Conservation (phyloP, 1,140 invertebrate species). For the Neotoxoptera formosana region DNA sequence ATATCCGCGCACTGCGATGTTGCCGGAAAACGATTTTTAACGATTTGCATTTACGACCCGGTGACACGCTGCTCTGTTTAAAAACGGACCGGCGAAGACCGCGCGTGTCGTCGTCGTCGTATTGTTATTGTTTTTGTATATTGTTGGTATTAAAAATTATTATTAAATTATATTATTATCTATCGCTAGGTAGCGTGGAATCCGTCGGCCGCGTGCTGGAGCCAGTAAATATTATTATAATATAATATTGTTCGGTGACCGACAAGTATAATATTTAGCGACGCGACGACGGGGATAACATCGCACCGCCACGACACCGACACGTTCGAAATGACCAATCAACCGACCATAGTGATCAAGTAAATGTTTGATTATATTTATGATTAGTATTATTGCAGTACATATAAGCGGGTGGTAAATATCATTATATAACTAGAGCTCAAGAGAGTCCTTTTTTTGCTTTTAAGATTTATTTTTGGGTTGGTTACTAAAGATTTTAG, state of each 20-base stretch:
- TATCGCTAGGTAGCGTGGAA: not conserved
- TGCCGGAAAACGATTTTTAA: not conserved
- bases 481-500: not conserved
- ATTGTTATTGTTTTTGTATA: not conserved
- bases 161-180: not conserved
- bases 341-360: constrained; percentile 47
- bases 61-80: not conserved
- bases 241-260: not conserved
- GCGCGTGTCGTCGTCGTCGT: not conserved
- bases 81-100: not conserved
- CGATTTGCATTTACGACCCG: not conserved
- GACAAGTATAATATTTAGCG: not conserved
- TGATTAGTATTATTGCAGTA: not conserved
- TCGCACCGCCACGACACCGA: too few relatives aligned
- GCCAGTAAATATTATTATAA: not conserved
- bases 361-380: not conserved
- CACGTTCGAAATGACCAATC: constrained; percentile 28
- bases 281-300: not conserved
- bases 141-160: not conserved
- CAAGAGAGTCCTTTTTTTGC: not conserved
- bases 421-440: too few relatives aligned
- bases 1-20: too few relatives aligned
- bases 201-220: not conserved
- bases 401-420: too few relatives aligned
- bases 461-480: not conserved